Base-by-base conservation (phyloP, 1,140 invertebrate genomes). In the Oryctes rhinoceros region DNA sequence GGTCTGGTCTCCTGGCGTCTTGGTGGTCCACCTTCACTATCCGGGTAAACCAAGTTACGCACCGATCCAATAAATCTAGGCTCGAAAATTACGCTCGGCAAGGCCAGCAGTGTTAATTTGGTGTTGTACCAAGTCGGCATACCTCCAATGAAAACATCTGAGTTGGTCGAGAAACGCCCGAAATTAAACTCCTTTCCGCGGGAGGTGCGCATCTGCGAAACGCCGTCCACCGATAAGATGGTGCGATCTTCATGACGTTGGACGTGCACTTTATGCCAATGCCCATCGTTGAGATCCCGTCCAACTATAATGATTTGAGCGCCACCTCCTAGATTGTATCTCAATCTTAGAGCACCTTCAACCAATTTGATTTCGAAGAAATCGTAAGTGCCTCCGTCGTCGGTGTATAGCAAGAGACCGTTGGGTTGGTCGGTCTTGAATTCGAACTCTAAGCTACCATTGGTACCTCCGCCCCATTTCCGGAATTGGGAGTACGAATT, bases 341-440 rank as follows among this genome's bases (percentile, higher is more conserved):
- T 90, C 81, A 98, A 87, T 75, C 96, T 89, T n/a, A 98, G 89
- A 0, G 93, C 93, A 24, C 97, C 96, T 85, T 97, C 96, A 5
- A 98, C 95, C 15, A 99, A 89, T 86, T 98, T 98, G 76, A 99
- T 88, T 88, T 98, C 96, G 87, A 99, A 97, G 89, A 98, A 99
- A 87, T 98, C 96, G 84, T 96, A 96, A 18, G 94, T 95, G 11
- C 96, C 96, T 5, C 97, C 96, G 86, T 98, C 97, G 86, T 98
- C 97, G 1, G 96, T 97, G 88, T 98, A 98, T 62, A 98, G 89
- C 18, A 98, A 88, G 79, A 98, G 88, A 7, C 96, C 96, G 88
- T 96, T 96, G 0, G 95, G 94, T 86, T 96, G 94, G 78, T 95
- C 93, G 4, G 96, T 98, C 89, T 96, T 96, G 89, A 98, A 98